These are phyloP conservation scores for Copidosoma aretas DNA, from an alignment of 2,888 invertebrate genomes.

Conservation along the genomic window DNA sequence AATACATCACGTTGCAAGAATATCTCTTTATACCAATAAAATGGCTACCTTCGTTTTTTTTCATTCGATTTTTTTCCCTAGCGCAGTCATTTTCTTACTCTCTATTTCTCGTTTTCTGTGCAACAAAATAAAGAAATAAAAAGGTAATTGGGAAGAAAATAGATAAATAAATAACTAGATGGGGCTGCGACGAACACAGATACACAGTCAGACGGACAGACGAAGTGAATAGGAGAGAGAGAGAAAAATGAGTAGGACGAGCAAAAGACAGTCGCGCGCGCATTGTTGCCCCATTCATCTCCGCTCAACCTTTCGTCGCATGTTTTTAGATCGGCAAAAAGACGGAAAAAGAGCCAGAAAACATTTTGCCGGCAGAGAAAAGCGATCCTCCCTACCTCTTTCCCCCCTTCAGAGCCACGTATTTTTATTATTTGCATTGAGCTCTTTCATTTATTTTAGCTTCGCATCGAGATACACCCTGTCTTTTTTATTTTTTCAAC, in stretches of 20 bases:
- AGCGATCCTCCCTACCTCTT: background rate
- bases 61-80: no score
- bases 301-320: conserved; percentile 5
- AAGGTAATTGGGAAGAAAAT: background rate
- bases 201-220: background rate
- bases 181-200: no score
- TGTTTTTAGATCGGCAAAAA: conserved; percentile 17
- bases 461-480: no score
- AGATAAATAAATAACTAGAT: no score
- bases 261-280: conserved; percentile 5
- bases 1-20: no score
- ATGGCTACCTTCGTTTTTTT: no score
- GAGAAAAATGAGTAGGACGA: conserved; percentile 1
- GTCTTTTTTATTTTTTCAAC: background rate
- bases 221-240: background rate
- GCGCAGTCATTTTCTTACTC: no score
- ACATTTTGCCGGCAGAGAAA: conserved; percentile 10
- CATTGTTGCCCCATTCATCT: conserved; percentile 9
- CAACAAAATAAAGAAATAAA: no score
- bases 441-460: background rate
- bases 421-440: conserved; percentile 5
- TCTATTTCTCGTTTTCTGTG: no score
- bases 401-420: background rate
- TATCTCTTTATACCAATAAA: no score
- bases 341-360: conserved; percentile 1